These are phyloP conservation scores for Myotis findleyi DNA, from an alignment of 2,797 vertebrate genomes.

Conservation along the genomic window DNA sequence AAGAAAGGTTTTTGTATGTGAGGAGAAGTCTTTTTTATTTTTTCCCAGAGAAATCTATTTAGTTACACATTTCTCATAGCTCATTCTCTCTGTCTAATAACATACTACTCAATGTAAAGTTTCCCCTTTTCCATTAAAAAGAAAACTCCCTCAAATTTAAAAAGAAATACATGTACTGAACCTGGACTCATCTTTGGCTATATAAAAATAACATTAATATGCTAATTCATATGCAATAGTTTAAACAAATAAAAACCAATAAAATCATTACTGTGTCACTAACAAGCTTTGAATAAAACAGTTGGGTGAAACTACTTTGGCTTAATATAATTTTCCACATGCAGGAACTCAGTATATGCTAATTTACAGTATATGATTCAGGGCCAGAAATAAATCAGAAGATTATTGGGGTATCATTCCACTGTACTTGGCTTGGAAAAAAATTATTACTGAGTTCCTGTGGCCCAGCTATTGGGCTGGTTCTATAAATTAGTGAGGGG, in stretches of 20 bases:
- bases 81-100: neutral
- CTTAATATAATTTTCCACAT: conserved; percentile 20
- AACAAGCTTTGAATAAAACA: conserved; percentile 35
- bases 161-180: neutral
- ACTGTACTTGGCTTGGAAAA: neutral
- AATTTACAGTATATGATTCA: neutral
- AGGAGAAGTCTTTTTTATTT: neutral
- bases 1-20: neutral
- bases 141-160: neutral
- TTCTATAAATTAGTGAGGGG: neutral
- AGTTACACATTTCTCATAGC: neutral
- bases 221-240: neutral
- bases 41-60: neutral
- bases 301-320: neutral
- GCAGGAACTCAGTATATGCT: neutral
- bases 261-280: neutral
- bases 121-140: conserved; percentile 6
- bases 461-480: neutral
- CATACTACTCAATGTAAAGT: neutral
- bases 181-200: neutral
- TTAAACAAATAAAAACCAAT: conserved; percentile 43
- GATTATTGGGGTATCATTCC: neutral
- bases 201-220: neutral
- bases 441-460: neutral
- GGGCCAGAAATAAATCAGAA: neutral